These are phyloP conservation scores for Seladonia tumulorum DNA, from an alignment of 2,888 invertebrate genomes.

Conservation along the genomic window DNA sequence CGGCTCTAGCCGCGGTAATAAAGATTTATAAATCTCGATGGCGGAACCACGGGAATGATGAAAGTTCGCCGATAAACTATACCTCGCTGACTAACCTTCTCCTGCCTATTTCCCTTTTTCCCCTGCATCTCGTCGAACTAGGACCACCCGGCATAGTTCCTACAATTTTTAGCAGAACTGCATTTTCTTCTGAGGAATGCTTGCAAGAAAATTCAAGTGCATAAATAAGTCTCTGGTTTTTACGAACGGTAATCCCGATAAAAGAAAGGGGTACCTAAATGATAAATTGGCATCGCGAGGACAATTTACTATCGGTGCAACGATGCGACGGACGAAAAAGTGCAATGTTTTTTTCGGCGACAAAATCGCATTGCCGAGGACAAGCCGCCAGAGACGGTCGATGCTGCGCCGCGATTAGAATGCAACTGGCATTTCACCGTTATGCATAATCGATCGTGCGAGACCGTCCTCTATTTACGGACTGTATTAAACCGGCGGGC, in stretches of 20 bases:
- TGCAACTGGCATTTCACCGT: constrained; percentile 54
- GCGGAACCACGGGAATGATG: constrained; percentile 47
- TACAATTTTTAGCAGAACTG: no score
- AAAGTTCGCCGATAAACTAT: constrained; percentile 34
- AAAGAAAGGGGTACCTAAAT: no score
- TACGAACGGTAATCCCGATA: no score
- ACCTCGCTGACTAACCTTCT: neutral
- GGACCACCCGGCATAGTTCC: no score
- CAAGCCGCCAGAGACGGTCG: constrained; percentile 23
- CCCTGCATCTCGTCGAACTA: no score
- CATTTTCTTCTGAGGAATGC: no score
- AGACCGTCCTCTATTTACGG: constrained; percentile 51
- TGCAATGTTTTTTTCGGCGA: constrained; percentile 5
- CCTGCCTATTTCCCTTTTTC: no score
- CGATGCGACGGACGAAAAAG: neutral
- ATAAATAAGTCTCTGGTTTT: no score
- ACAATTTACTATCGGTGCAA: constrained; percentile 5
- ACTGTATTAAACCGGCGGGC: constrained; percentile 28
- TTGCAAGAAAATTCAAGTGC: no score
- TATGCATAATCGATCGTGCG: constrained; percentile 56
- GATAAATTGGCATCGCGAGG: neutral
- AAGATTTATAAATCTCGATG: constrained; percentile 62
- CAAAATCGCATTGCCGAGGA: neutral
- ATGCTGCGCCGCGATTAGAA: constrained; percentile 49
- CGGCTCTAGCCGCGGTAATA: constrained; percentile 51